These are phyloP conservation scores for Meteorus colon DNA, from an alignment of 2,888 invertebrate genomes.

Conservation along the genomic window DNA sequence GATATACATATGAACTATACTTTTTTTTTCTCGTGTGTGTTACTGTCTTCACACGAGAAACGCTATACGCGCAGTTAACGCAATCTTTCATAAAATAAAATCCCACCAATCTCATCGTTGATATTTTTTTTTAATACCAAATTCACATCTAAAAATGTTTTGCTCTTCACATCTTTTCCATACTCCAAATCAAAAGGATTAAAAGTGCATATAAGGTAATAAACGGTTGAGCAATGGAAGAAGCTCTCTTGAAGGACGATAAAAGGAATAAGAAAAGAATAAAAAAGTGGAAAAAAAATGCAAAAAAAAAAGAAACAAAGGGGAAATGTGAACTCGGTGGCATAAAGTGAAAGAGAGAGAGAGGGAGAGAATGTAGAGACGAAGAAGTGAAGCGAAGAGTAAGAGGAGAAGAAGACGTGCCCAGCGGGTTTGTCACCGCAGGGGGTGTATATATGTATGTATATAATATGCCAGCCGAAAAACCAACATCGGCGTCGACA, in stretches of 20 bases:
- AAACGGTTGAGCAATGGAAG: neutral
- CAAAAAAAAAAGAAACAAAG: constrained; percentile 17
- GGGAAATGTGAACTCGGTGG: constrained; percentile 33
- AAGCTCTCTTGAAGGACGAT: neutral
- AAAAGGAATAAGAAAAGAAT: neutral
- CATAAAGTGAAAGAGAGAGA: constrained; percentile 46
- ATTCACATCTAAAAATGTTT: neutral
- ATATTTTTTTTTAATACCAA: neutral
- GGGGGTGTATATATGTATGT: constrained; percentile 64
- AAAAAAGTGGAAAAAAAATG: constrained; percentile 26
- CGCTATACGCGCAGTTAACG: neutral
- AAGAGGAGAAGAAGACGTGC: constrained; percentile 44
- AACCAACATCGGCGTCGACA: constrained; percentile 73
- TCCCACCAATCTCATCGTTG: neutral
- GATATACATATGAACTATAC: neutral
- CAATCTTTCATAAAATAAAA: neutral
- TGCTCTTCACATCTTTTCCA: neutral
- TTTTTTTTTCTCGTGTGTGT: neutral
- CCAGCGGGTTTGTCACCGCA: constrained; percentile 68
- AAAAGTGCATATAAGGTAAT: neutral
- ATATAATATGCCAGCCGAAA: constrained; percentile 62
- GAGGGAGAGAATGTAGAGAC: constrained; percentile 35
- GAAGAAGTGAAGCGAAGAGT: constrained; percentile 25
- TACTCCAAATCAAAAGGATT: neutral
- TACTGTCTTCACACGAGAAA: neutral